phyloP scores from a whole-genome alignment of 1,140 invertebrate genomes.

The Pseudomyrmex concolor region DNA sequence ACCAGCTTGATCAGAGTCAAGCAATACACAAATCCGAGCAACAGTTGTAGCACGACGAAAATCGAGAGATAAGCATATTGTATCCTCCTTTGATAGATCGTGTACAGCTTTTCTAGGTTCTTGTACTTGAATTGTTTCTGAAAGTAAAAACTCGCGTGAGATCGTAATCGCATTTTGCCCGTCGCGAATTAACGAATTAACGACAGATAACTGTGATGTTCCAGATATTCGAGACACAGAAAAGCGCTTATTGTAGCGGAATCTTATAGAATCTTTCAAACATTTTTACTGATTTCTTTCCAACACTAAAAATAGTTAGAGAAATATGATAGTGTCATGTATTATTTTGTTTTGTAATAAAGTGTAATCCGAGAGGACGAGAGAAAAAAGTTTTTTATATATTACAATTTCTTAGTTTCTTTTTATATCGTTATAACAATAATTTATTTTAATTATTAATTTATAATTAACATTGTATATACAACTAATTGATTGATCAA shows the following conservation, averaged over 20 bases:
- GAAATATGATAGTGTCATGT: not conserved
- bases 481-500: not conserved
- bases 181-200: constrained; percentile 4
- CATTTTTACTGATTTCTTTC: constrained; percentile 6
- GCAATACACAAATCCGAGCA: constrained; percentile 88
- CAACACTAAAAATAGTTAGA: not conserved
- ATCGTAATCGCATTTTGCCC: constrained; percentile 45
- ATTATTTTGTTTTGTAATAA: not conserved
- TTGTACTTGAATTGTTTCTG: constrained; percentile 91
- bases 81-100: constrained; percentile 90
- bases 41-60: constrained; percentile 89
- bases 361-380: not conserved
- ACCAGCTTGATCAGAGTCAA: constrained; percentile 86
- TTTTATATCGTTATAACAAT: not conserved
- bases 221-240: not conserved
- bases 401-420: not conserved
- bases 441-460: not conserved
- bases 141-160: constrained; percentile 76
- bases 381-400: not conserved
- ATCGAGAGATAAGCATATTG: constrained; percentile 91
- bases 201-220: not conserved
- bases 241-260: not conserved
- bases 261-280: not conserved
- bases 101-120: constrained; percentile 90
- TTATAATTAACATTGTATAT: not conserved